Percentiles rank a stretch among this genome's conserved stretches.
phyloP scores from a whole-genome alignment of 1,140 invertebrate species.

The Halesus radiatus region DNA sequence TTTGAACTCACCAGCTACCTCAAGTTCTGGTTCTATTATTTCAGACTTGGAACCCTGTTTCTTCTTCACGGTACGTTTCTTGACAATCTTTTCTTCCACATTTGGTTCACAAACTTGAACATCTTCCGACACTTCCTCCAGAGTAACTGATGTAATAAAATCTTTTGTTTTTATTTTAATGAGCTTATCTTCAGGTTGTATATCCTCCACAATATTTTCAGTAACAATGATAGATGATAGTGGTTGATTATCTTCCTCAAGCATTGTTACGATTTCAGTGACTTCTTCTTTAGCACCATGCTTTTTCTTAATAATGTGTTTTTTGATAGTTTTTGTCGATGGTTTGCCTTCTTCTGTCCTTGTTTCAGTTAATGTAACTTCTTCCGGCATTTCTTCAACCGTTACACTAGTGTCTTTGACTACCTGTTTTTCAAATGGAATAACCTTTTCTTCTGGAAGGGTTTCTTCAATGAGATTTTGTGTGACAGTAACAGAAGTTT shows the following conservation, averaged over 20 bases:
- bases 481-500: constrained; percentile 53
- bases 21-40: no score
- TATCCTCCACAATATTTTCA: neutral
- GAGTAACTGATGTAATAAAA: no score
- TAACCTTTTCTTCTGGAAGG: neutral
- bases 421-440: neutral
- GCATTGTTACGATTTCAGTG: constrained; percentile 62
- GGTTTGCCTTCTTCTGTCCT: constrained; percentile 59
- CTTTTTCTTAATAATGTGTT: constrained; percentile 60
- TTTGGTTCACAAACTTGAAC: no score
- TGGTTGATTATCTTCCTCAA: constrained; percentile 62
- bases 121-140: no score
- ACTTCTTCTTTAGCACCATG: constrained; percentile 60
- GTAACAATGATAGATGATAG: neutral
- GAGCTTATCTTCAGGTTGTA: neutral
- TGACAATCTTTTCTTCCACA: no score
- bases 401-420: neutral
- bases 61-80: no score
- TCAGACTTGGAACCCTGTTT: no score
- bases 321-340: constrained; percentile 52
- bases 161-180: neutral
- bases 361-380: constrained; percentile 63
- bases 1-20: neutral
- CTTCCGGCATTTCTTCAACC: constrained; percentile 46
- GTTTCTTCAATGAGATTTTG: constrained; percentile 42